Conservation (phyloP, 2,113 vertebrate genomes). For the Antidorcas marsupialis region DNA sequence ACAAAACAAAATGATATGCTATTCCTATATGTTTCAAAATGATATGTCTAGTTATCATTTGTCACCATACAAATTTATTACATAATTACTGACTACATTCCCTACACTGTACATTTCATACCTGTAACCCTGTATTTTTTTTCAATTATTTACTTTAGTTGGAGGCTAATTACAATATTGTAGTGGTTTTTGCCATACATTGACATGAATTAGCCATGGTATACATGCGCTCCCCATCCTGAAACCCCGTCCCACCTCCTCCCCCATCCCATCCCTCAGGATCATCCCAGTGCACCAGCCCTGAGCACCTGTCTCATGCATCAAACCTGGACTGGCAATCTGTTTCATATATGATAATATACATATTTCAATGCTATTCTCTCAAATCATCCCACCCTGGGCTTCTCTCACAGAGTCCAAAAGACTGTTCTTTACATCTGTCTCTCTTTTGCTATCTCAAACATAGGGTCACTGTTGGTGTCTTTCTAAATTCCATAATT, state of each 20-base stretch:
- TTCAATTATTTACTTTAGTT: background rate
- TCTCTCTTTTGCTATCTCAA: background rate
- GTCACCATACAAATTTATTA: background rate
- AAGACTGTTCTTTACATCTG: background rate
- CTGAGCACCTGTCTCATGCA: background rate
- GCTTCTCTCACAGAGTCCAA: background rate
- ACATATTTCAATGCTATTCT: background rate
- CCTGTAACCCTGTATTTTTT: background rate
- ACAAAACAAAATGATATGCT: background rate
- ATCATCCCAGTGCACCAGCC: background rate
- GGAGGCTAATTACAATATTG: background rate
- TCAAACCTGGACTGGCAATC: background rate
- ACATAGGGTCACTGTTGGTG: background rate
- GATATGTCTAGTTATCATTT: background rate
- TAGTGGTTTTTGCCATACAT: background rate
- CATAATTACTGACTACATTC: background rate
- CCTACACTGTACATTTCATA: background rate
- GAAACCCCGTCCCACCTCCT: fast-evolving
- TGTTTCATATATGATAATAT: background rate
- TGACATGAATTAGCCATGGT: background rate
- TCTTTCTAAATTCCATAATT: background rate
- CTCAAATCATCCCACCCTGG: background rate
- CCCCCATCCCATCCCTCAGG: background rate
- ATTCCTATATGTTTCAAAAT: background rate
- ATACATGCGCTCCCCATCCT: background rate